phyloP scores from a whole-genome alignment of 2,888 invertebrate genomes.

The Clusia tigrina region DNA sequence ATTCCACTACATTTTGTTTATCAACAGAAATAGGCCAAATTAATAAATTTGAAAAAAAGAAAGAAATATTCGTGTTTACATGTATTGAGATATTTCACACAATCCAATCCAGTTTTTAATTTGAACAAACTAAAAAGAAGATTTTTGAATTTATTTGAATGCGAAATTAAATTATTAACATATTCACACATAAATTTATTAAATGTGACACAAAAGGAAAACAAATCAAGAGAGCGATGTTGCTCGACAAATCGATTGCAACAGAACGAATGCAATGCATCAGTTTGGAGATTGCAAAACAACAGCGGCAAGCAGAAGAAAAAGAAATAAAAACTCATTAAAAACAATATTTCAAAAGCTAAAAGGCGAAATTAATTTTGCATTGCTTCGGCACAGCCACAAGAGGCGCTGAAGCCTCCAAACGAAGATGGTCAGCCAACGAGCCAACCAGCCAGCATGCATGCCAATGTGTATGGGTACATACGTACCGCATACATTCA shows the following conservation, averaged over 20 bases:
- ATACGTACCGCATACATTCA: neutral
- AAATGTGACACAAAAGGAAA: neutral
- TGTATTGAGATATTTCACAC: constrained; percentile 13
- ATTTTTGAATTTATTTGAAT: neutral
- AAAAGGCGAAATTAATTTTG: neutral
- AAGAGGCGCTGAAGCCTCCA: too few species aligned
- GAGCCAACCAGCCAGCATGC: neutral
- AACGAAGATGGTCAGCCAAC: too few species aligned
- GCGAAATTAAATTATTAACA: neutral
- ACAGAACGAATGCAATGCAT: neutral
- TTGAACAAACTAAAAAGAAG: neutral
- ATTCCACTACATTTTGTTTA: too few species aligned
- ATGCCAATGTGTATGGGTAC: neutral
- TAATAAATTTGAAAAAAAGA: neutral
- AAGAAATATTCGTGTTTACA: neutral
- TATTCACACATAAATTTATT: neutral
- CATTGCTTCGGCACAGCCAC: neutral
- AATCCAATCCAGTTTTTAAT: neutral
- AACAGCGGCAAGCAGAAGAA: neutral
- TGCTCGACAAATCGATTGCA: neutral
- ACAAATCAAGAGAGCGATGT: neutral
- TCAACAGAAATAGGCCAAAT: constrained; percentile 8
- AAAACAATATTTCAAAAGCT: neutral
- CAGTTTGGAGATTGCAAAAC: neutral
- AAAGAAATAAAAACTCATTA: neutral